Evolutionary conservation across 2,888 invertebrate species (phyloP).

Genomic region (Adelphocoris suturalis): DNA sequence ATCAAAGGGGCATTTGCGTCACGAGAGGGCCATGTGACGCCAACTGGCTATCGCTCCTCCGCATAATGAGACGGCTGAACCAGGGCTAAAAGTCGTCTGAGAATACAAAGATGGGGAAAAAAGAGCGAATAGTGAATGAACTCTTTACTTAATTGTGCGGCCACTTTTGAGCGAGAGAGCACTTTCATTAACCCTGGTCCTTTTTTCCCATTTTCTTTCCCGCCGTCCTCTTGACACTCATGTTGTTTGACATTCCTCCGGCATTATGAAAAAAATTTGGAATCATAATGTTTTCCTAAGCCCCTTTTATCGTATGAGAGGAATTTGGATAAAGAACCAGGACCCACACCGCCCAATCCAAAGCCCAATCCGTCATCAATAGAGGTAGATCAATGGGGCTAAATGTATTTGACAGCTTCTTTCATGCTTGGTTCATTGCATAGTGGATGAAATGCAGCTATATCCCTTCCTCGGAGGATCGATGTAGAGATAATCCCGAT

Average conservation of each 20-base stretch:
- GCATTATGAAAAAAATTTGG: too few species aligned
- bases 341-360: too few species aligned
- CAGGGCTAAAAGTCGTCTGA: constrained; percentile 30
- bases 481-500: too few species aligned
- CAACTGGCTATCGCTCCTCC: constrained; percentile 24
- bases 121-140: constrained; percentile 18
- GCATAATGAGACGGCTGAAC: constrained; percentile 18
- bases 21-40: constrained; percentile 9
- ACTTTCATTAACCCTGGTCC: constrained; percentile 39
- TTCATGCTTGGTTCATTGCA: too few species aligned
- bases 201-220: background rate
- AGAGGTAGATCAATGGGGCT: too few species aligned
- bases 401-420: too few species aligned
- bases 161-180: constrained; percentile 50
- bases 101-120: background rate
- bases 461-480: too few species aligned
- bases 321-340: too few species aligned
- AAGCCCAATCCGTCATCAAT: too few species aligned
- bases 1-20: background rate
- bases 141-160: constrained; percentile 50
- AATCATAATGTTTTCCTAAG: too few species aligned
- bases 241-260: background rate
- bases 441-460: too few species aligned
- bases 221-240: background rate
- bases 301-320: too few species aligned